phyloP scores from a whole-genome alignment of 1,140 invertebrate genomes.

The Scaptomyza graminum region DNA sequence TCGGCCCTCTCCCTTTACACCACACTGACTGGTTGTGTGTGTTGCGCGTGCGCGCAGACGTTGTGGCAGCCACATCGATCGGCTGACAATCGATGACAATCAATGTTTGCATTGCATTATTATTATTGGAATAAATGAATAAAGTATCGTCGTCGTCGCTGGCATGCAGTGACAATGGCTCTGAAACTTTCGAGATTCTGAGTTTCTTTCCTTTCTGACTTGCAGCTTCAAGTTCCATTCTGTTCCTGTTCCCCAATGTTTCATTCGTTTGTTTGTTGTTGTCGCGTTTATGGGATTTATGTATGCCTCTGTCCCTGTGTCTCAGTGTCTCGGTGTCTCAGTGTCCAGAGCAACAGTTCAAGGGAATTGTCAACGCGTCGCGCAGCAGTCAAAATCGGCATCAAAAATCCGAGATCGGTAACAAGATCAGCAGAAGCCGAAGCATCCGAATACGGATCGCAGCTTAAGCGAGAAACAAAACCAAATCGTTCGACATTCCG shows the following conservation, averaged over 20 bases:
- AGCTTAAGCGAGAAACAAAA: constrained; percentile 19
- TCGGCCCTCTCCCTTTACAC: neutral
- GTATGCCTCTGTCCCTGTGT: constrained; percentile 29
- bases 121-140: constrained; percentile 84
- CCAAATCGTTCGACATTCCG: constrained; percentile 34
- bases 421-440: constrained; percentile 69
- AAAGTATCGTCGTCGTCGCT: constrained; percentile 63
- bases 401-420: constrained; percentile 81
- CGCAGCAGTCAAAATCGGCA: constrained; percentile 75
- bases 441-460: constrained; percentile 31
- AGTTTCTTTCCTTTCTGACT: no score
- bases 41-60: constrained; percentile 66
- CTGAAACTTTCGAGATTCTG: neutral
- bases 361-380: constrained; percentile 75
- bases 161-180: constrained; percentile 80
- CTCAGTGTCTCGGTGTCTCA: neutral
- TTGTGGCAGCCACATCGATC: constrained; percentile 35
- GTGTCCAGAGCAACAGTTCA: constrained; percentile 54
- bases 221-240: constrained; percentile 27
- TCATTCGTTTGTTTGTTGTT: neutral
- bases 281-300: constrained; percentile 57
- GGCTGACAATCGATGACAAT: constrained; percentile 81
- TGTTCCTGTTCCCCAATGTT: constrained; percentile 41
- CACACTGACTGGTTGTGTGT: constrained; percentile 11
- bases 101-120: constrained; percentile 83